Base-by-base conservation (phyloP, 1,140 invertebrate genomes). In the Heliconius hermathena region DNA sequence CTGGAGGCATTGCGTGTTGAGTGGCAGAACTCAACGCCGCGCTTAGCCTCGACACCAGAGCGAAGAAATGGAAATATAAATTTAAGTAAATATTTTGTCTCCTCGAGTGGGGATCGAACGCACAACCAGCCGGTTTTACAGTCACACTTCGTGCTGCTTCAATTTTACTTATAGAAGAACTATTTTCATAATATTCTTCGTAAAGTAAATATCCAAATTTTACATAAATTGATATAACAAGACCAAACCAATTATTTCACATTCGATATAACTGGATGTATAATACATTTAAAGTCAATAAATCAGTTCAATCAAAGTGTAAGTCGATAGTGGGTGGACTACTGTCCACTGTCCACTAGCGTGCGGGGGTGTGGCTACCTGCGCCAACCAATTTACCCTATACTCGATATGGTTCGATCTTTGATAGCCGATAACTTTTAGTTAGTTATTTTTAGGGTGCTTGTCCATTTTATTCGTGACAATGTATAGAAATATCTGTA, bases 331-430 rank as follows among this genome's bases (percentile, higher is more conserved):
- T 91, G 87, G 88, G 89, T 89, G 90, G 5, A 36, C 33, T 36
- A 36, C 33, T 93, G 92, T 93, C 92, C 92, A 91, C 75, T 93
- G 92, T 91, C 92, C 92, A 90, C 73, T 93, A 80, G 82, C 86
- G 84, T 78, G 82, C 60, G 86, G 86, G 90, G 92, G 92, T 86
- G 92, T 88, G 89, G 91, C 87, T 81, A 87, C 71, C 74, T 82
- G 77, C 54, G 77, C 78, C 78, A 78, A 78, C 79, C 49, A 82
- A 77, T 82, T 78, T 83, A 79, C 83, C 83, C 83, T 60, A 80
- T 41, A 81, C 76, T 72, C 83, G 86, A 91, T 91, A 89, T 84
- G 83, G 83, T 88, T 90, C 84, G 82, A 87, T 89, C 13, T 81
- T 77, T 71, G 49, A 80, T 83, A 83, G 74, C 26, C 73, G 76